Base-by-base conservation (phyloP, 2,113 vertebrate species). In the Spea bombifrons region DNA sequence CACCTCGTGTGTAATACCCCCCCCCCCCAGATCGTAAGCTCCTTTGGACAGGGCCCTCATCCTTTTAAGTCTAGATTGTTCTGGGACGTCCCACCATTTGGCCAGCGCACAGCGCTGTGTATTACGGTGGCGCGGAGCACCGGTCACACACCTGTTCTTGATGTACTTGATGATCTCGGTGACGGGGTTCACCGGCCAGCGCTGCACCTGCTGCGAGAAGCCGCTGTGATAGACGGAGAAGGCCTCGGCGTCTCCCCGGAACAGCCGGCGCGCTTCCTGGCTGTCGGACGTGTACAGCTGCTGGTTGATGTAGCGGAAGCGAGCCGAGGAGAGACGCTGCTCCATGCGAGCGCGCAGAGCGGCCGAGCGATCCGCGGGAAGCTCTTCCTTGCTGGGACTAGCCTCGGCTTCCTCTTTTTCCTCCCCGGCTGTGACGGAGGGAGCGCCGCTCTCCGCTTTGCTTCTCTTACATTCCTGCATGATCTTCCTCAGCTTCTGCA, bases 301-400 rank as follows among this genome's bases (percentile, higher is more conserved):
- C 79, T 98, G 89, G 3, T 98, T 98, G 55, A 99, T 92, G 84
- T 92, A 95, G 43, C 96, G 96, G 87, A 99, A 98, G 7, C 93
- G 93, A 1, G 95, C 95, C 0, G 91, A 85, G 10, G 93, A 92
- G 75, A 98, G 84, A 0, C 92, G 92, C 68, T 92, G 90, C 83
- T 93, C 88, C 96, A 98, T 95, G 7, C 92, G 92, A 8, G 84
- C 81, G 76, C 94, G 88, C 61, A 97, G 83, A 10, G 85, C 84
- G 13, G 82, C 75, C 0, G 92, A 91, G 66, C 85, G 88, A 63
- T 91, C 90, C 4, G 75, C 70, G 30, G 59, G 47, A 9, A 3
- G 7, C 13, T 46, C 44, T 1, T 9, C n/a, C 3, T 5, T 10
- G 16, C 2, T 16, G 9, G 71, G 75, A 30, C 12, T 0, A 73